Evolutionary conservation across 2,888 invertebrate species (phyloP).

Genomic region (Melanostoma scalare): DNA sequence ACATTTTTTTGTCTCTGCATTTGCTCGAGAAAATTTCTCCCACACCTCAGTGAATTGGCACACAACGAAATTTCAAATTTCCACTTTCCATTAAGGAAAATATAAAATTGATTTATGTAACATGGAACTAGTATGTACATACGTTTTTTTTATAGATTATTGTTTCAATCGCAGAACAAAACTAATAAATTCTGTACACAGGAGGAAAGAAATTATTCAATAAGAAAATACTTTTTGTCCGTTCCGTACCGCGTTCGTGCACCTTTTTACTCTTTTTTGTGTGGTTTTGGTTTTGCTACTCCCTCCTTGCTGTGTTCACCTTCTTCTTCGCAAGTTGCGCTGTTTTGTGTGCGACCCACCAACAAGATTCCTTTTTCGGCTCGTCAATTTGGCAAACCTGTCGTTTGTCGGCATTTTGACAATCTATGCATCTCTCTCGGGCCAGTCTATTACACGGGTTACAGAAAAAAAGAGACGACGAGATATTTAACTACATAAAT

Average conservation of each 20-base stretch:
- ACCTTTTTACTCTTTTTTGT: conserved; percentile 50
- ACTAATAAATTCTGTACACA: conserved; percentile 55
- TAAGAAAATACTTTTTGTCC: conserved; percentile 50
- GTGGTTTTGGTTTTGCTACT: conserved; percentile 43
- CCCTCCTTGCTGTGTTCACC: conserved; percentile 51
- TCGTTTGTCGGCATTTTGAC: conserved; percentile 67
- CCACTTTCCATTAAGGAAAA: conserved; percentile 37
- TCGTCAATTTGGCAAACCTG: conserved; percentile 68
- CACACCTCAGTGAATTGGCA: conserved; percentile 46
- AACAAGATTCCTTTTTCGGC: conserved; percentile 40
- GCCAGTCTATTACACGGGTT: conserved; percentile 24
- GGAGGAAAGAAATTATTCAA: conserved; percentile 43
- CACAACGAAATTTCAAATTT: conserved; percentile 33
- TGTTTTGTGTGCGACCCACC: conserved; percentile 38
- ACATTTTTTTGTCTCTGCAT: conserved; percentile 22
- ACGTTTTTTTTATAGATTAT: conserved; percentile 27
- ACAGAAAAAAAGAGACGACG: conserved; percentile 20
- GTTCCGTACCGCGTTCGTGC: conserved; percentile 63
- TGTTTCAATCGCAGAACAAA: conserved; percentile 32
- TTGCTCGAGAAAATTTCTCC: conserved; percentile 28
- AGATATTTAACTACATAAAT: conserved; percentile 19
- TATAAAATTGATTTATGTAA: conserved; percentile 58
- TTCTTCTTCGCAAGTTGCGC: conserved; percentile 49
- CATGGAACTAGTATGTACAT: conserved; percentile 25
- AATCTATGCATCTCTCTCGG: conserved; percentile 42